Evolutionary conservation across 1,140 invertebrate genomes (phyloP).

Genomic region (Papilio dardanus): DNA sequence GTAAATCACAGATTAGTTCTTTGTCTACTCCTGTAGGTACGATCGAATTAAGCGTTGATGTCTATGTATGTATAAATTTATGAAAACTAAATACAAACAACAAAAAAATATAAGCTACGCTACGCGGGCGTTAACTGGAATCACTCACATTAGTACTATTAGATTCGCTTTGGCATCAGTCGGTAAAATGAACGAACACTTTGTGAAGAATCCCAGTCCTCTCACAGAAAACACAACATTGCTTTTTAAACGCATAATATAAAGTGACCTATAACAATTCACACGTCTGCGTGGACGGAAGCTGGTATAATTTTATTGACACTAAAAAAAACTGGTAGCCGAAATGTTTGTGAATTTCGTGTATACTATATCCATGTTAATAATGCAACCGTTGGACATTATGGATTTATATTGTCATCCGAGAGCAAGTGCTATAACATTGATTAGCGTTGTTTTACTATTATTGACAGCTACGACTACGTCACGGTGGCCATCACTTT

Average conservation of each 20-base stretch:
- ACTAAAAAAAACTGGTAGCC: slow-evolving; percentile 51
- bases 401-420: slow-evolving; percentile 24
- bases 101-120: neutral
- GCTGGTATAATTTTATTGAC: slow-evolving; percentile 65
- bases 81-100: neutral
- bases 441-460: slow-evolving; percentile 14
- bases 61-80: neutral
- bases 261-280: slow-evolving; percentile 72
- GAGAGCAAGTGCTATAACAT: slow-evolving; percentile 1
- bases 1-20: neutral
- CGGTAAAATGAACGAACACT: slow-evolving; percentile 54
- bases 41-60: neutral
- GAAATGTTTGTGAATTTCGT: slow-evolving; percentile 45
- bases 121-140: slow-evolving; percentile 7
- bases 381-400: slow-evolving; percentile 11
- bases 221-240: slow-evolving; percentile 66
- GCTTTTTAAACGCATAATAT: slow-evolving; percentile 74
- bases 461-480: neutral
- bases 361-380: slow-evolving; percentile 39
- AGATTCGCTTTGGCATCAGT: slow-evolving; percentile 35
- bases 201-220: slow-evolving; percentile 48
- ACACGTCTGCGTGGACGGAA: slow-evolving; percentile 70
- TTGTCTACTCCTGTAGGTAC: neutral
- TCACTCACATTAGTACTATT: slow-evolving; percentile 29
- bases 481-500: neutral